These are phyloP conservation scores for Stenolophus ochropezus DNA, from an alignment of 2,888 invertebrate genomes.

Conservation along the genomic window DNA sequence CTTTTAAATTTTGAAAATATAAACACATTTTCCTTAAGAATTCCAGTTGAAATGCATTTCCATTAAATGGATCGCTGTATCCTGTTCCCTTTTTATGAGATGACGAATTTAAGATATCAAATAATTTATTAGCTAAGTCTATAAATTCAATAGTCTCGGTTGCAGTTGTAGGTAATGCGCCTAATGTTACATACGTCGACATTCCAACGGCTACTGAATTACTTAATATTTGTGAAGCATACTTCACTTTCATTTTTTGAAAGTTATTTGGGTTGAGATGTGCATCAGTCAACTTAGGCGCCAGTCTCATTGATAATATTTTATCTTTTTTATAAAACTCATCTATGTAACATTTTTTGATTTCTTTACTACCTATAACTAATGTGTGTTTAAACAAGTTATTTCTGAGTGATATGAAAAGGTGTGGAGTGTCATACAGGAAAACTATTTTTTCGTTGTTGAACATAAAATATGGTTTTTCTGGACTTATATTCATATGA, in stretches of 20 bases:
- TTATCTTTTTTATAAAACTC: constrained; percentile 11
- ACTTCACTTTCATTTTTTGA: constrained; percentile 64
- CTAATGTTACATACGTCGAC: constrained; percentile 61
- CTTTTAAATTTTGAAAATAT: too few relatives aligned
- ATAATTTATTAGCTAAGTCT: constrained; percentile 63
- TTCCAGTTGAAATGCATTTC: background rate
- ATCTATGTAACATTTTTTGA: constrained; percentile 61
- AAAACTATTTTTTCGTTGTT: constrained; percentile 47
- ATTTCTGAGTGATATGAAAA: constrained; percentile 62
- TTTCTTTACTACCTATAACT: constrained; percentile 50
- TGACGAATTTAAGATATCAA: constrained; percentile 64
- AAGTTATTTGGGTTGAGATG: constrained; percentile 63
- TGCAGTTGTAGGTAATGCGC: constrained; percentile 60
- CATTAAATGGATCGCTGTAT: background rate
- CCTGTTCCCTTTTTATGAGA: background rate
- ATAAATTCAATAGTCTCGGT: constrained; percentile 61
- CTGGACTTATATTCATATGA: constrained; percentile 22
- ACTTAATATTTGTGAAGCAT: constrained; percentile 63
- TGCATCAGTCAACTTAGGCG: constrained; percentile 62
- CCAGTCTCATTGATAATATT: constrained; percentile 35
- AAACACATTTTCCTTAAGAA: background rate
- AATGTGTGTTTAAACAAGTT: constrained; percentile 61
- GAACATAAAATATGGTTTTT: constrained; percentile 54
- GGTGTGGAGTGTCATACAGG: constrained; percentile 58
- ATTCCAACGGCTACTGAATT: constrained; percentile 63